A percentile compares a stretch with the other conserved stretches of the same genome.
Conservation (phyloP, 2,888 invertebrate genomes). For the Noctua janthina region DNA sequence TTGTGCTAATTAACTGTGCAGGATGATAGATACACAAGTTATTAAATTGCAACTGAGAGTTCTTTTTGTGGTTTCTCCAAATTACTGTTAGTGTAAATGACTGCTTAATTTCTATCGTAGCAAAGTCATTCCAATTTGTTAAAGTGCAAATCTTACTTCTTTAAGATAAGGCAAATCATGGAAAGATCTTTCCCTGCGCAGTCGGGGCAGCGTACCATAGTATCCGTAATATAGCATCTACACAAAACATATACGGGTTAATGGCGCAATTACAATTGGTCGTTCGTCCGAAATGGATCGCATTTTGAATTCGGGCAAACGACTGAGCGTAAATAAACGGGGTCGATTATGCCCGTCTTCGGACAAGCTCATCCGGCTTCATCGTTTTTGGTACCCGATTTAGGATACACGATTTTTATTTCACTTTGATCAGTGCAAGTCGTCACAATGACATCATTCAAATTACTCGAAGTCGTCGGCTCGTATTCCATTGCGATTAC, state of each 20-base stretch:
- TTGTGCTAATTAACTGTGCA: constrained; percentile 50
- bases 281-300: neutral
- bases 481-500: neutral
- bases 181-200: constrained; percentile 94
- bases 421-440: neutral
- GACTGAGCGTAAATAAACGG: neutral
- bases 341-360: neutral
- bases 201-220: constrained; percentile 93
- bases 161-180: constrained; percentile 94
- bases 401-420: neutral
- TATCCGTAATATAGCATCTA: constrained; percentile 93
- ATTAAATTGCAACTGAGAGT: constrained; percentile 13
- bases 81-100: constrained; percentile 37
- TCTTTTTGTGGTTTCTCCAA: constrained; percentile 22
- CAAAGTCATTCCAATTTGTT: constrained; percentile 79
- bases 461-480: neutral
- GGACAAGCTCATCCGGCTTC: neutral
- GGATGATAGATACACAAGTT: constrained; percentile 30
- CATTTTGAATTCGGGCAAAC: neutral
- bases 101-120: constrained; percentile 37
- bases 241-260: constrained; percentile 80
- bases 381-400: neutral
- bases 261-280: neutral
- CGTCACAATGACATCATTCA: neutral
- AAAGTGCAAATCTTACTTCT: constrained; percentile 92